Percentiles rank a stretch among this genome's conserved stretches.
Evolutionary conservation across 1,140 invertebrate genomes (phyloP).

Genomic region (Ostrea edulis): DNA sequence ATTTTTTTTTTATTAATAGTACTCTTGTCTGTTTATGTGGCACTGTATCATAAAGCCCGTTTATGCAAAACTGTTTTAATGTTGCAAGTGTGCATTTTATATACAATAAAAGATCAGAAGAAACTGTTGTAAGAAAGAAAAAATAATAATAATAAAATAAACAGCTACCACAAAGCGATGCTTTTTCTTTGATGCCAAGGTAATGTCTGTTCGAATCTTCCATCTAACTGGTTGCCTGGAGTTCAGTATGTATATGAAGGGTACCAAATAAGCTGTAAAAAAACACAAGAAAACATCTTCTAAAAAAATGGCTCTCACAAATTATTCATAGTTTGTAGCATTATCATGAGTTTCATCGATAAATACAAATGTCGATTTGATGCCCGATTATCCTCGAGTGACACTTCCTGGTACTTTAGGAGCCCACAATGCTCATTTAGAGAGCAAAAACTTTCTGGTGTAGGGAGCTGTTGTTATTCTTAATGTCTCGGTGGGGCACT

Average conservation of each 20-base stretch:
- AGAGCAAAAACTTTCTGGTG: not conserved
- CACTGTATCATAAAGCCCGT: no score
- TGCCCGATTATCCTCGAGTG: conserved; percentile 11
- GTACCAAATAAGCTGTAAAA: conserved; percentile 53
- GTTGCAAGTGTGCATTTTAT: no score
- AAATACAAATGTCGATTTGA: conserved; percentile 20
- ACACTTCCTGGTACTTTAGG: not conserved
- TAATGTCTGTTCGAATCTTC: conserved; percentile 55
- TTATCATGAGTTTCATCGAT: conserved; percentile 21
- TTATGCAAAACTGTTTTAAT: no score
- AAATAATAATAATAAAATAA: no score
- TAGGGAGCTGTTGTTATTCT: not conserved
- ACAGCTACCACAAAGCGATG: conserved; percentile 57
- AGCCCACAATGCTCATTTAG: not conserved
- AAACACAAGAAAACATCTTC: conserved; percentile 21
- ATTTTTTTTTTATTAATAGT: not conserved
- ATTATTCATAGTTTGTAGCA: not conserved
- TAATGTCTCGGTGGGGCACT: not conserved
- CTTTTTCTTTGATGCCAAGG: conserved; percentile 43
- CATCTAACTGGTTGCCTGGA: conserved; percentile 58
- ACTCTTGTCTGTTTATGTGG: no score
- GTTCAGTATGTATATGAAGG: conserved; percentile 57
- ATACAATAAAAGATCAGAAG: no score
- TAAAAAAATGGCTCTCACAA: not conserved
- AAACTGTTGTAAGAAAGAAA: no score